A percentile compares a stretch with the other conserved stretches of the same genome.
Evolutionary conservation across 2,888 invertebrate species (phyloP).

Genomic region (Entomobrya proxima): DNA sequence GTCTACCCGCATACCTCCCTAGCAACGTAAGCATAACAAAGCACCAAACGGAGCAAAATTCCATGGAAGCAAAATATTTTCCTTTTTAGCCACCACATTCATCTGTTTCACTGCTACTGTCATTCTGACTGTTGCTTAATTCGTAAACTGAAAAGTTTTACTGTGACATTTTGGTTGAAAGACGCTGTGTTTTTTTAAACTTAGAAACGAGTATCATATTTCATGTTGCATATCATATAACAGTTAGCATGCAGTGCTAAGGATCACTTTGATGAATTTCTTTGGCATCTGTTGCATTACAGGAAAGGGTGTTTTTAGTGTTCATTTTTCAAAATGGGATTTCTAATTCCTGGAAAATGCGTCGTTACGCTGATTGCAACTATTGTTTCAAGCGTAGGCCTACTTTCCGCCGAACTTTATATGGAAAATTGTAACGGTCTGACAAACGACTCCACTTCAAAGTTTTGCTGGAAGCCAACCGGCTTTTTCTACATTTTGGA

Average conservation of each 20-base stretch:
- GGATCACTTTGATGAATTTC: too few relatives aligned
- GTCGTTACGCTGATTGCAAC: neutral
- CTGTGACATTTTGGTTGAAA: too few relatives aligned
- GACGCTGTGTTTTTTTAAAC: too few relatives aligned
- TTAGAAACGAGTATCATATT: too few relatives aligned
- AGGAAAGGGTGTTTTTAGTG: too few relatives aligned
- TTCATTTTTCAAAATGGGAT: too few relatives aligned
- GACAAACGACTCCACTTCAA: neutral
- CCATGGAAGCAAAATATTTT: neutral
- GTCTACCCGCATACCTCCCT: neutral
- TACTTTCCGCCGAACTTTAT: neutral
- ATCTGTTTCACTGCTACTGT: too few relatives aligned
- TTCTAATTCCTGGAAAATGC: neutral
- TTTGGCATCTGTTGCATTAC: too few relatives aligned
- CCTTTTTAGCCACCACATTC: too few relatives aligned
- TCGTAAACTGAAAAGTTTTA: too few relatives aligned
- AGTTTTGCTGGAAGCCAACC: neutral
- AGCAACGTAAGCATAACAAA: constrained; percentile 37
- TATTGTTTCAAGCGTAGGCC: neutral
- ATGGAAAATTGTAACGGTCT: neutral
- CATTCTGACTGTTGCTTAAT: neutral
- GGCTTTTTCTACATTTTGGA: constrained; percentile 40
- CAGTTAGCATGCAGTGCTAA: too few relatives aligned
- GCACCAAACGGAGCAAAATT: neutral
- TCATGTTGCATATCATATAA: too few relatives aligned